These are phyloP conservation scores for Erythrocercus mccallii DNA, from an alignment of 2,113 vertebrate genomes.

Conservation along the genomic window DNA sequence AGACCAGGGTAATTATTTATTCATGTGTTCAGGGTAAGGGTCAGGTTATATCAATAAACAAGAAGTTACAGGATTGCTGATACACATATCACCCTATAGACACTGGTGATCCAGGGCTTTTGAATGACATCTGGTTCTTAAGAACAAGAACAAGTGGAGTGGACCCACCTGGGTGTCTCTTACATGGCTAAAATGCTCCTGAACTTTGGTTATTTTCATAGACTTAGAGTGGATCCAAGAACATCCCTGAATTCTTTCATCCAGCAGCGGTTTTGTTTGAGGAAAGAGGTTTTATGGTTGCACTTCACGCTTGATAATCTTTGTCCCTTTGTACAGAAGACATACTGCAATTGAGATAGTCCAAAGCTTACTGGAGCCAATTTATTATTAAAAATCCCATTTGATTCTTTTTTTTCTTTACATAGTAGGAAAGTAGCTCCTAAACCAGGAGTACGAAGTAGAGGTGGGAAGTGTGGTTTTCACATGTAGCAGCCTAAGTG, in stretches of 20 bases:
- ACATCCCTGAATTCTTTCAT: background rate
- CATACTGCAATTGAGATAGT: background rate
- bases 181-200: background rate
- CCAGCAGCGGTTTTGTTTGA: background rate
- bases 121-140: background rate
- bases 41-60: background rate
- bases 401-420: background rate
- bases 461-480: background rate
- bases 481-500: background rate
- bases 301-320: background rate
- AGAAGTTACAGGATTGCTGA: background rate
- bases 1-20: background rate
- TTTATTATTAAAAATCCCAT: background rate
- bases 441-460: background rate
- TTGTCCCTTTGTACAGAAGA: background rate
- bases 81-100: background rate
- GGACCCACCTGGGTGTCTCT: background rate
- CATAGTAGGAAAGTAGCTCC: background rate
- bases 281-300: background rate
- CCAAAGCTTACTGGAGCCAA: background rate
- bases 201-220: background rate
- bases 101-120: background rate
- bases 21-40: background rate
- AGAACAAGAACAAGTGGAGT: background rate
- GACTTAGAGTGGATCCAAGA: background rate